phyloP scores from a whole-genome alignment of 2,888 invertebrate genomes.

The Lacanobia wlatinum region DNA sequence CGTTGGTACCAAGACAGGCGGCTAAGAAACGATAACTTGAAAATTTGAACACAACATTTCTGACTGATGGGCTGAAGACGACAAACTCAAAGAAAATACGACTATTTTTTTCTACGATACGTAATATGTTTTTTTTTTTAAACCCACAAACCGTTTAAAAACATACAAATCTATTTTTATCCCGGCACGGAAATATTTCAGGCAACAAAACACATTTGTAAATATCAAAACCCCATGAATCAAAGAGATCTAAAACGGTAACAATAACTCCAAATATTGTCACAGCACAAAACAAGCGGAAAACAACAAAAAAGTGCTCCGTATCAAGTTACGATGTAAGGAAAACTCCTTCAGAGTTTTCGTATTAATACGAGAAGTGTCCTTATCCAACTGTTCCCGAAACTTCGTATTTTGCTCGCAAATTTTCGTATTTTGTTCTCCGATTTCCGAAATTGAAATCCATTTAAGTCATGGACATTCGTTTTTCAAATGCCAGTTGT shows the following conservation, averaged over 20 bases:
- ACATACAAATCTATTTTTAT: neutral
- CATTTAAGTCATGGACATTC: slow-evolving; percentile 52
- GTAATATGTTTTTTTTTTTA: too few species aligned
- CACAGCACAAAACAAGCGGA: slow-evolving; percentile 13
- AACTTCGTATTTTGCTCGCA: slow-evolving; percentile 52
- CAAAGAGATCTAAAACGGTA: neutral
- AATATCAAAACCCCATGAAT: neutral
- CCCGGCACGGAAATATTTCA: neutral
- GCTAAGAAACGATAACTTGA: neutral
- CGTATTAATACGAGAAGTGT: slow-evolving; percentile 48
- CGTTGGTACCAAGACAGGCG: neutral
- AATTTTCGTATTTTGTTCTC: slow-evolving; percentile 58
- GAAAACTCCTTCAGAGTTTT: slow-evolving; percentile 29
- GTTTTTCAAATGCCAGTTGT: slow-evolving; percentile 51
- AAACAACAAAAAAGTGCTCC: slow-evolving; percentile 21
- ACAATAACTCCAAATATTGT: neutral
- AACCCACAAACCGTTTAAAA: too few species aligned
- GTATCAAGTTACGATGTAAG: slow-evolving; percentile 33
- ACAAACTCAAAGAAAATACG: neutral
- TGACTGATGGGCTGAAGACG: neutral
- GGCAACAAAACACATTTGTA: neutral
- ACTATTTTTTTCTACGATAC: too few species aligned
- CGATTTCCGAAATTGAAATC: slow-evolving; percentile 60
- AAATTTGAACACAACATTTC: neutral
- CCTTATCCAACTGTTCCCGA: slow-evolving; percentile 43